A percentile compares a stretch with the other conserved stretches of the same genome.
Conservation (phyloP, 2,888 invertebrate species). For the Elgonia sp. region DNA sequence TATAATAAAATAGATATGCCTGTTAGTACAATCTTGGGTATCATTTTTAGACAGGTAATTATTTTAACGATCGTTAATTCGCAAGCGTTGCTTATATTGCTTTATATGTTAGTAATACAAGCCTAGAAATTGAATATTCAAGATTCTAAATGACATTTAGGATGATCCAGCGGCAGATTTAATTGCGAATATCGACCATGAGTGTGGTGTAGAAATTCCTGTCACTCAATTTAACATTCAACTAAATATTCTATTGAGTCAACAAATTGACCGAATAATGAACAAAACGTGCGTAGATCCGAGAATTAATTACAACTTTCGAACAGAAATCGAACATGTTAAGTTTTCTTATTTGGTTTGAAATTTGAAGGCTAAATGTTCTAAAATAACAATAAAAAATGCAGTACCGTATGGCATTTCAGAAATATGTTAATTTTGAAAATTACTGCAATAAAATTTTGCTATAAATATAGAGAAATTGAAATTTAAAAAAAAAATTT, state of each 20-base stretch:
- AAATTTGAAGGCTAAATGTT: too few species aligned
- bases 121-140: constrained; percentile 48
- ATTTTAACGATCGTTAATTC: constrained; percentile 4
- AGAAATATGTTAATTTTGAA: too few species aligned
- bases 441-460: too few species aligned
- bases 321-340: too few species aligned
- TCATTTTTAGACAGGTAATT: neutral
- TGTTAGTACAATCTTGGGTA: too few species aligned
- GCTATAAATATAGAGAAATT: too few species aligned
- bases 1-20: too few species aligned
- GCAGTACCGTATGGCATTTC: too few species aligned
- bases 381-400: too few species aligned
- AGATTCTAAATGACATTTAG: constrained; percentile 50
- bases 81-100: neutral
- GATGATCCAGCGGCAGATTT: constrained; percentile 52
- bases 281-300: constrained; percentile 16
- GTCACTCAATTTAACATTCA: constrained; percentile 55
- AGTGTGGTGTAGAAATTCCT: constrained; percentile 15
- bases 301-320: neutral
- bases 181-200: constrained; percentile 55
- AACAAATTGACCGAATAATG: constrained; percentile 34
- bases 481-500: too few species aligned
- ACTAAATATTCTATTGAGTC: constrained; percentile 49
- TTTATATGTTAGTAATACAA: constrained; percentile 18
- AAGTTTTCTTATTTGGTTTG: too few species aligned